Evolutionary conservation across 2,113 vertebrate species (phyloP).

Genomic region (Tapirus terrestris): DNA sequence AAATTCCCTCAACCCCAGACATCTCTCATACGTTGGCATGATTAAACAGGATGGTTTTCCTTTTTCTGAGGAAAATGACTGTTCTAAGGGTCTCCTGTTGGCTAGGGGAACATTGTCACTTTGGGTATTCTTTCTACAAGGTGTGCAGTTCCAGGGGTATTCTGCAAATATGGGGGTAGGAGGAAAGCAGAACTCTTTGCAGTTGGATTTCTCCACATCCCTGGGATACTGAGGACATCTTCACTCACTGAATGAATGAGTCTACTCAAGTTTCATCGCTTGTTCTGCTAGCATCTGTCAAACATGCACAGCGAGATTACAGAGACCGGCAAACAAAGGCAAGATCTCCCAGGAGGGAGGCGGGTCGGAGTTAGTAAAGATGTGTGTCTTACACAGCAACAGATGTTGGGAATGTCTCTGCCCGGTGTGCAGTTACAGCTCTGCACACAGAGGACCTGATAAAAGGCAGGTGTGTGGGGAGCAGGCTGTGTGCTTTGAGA

Average conservation of each 20-base stretch:
- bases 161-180: not conserved
- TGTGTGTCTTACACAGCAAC: not conserved
- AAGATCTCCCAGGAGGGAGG: not conserved
- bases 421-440: fast-evolving
- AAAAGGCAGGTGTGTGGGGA: not conserved
- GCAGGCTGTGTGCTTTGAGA: not conserved
- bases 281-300: not conserved
- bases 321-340: not conserved
- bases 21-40: not conserved
- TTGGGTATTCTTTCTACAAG: not conserved
- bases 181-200: not conserved
- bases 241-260: not conserved
- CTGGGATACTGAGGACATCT: not conserved
- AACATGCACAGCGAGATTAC: not conserved
- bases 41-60: not conserved
- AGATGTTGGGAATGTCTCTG: not conserved
- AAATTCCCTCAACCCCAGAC: not conserved
- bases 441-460: not conserved
- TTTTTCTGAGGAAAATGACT: not conserved
- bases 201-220: not conserved
- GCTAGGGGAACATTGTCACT: not conserved
- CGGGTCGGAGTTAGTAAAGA: not conserved
- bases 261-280: not conserved
- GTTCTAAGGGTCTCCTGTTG: not conserved
- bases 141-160: not conserved